Evolutionary conservation across 2,888 invertebrate species (phyloP).

Genomic region (Agrilus cyanescens): DNA sequence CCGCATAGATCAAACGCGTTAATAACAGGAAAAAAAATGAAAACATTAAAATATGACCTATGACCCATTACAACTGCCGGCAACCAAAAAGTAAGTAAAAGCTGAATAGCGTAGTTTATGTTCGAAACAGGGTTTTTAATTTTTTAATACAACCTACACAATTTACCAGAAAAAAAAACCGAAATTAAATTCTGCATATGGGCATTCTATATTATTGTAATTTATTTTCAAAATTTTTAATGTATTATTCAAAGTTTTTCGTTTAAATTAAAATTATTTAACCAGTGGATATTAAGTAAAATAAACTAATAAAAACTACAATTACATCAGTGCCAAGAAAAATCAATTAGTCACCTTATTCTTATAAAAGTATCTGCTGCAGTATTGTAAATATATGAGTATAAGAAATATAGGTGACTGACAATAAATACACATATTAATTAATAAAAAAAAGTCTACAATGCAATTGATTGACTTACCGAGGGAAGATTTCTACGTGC

Average conservation of each 20-base stretch:
- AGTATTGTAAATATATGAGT: conserved; percentile 20
- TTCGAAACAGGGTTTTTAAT: neutral
- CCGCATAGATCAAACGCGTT: conserved; percentile 25
- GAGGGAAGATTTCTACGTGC: too few species aligned
- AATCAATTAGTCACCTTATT: conserved; percentile 12
- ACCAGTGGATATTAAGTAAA: neutral
- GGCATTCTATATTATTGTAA: too few species aligned
- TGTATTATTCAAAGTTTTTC: neutral
- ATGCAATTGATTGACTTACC: conserved; percentile 2
- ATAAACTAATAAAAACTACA: neutral
- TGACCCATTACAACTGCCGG: neutral
- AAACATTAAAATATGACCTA: conserved; percentile 2
- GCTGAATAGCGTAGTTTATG: neutral
- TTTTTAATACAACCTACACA: neutral
- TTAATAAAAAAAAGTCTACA: conserved; percentile 10
- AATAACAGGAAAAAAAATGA: conserved; percentile 1
- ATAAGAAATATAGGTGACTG: conserved; percentile 33
- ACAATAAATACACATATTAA: conserved; percentile 25
- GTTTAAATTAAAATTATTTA: neutral
- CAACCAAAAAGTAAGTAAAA: too few species aligned
- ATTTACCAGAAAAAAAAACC: too few species aligned
- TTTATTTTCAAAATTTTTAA: too few species aligned
- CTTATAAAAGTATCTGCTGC: conserved; percentile 3
- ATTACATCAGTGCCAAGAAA: conserved; percentile 7
- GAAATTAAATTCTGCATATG: too few species aligned